A percentile compares a stretch with the other conserved stretches of the same genome.
Evolutionary conservation across 2,797 vertebrate genomes (phyloP).

Genomic region (Eulemur coronatus): DNA sequence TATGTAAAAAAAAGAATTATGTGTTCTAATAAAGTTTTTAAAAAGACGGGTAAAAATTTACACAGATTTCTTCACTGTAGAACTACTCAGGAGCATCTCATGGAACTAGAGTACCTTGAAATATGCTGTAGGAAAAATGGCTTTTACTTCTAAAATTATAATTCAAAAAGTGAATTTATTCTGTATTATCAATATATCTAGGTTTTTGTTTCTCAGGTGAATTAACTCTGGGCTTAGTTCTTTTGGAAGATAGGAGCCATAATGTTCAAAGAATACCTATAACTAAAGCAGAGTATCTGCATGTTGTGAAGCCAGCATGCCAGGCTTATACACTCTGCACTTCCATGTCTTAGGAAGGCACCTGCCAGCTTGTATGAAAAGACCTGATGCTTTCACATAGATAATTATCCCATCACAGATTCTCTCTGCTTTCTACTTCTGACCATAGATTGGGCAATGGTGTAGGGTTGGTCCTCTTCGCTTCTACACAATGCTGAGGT

Average conservation of each 20-base stretch:
- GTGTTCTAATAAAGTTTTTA: background rate
- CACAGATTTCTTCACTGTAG: background rate
- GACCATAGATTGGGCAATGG: background rate
- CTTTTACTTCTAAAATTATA: background rate
- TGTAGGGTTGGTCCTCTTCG: background rate
- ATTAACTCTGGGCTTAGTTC: background rate
- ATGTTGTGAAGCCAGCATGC: background rate
- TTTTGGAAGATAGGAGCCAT: background rate
- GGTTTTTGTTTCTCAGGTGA: background rate
- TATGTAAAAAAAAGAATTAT: background rate
- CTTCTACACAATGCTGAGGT: background rate
- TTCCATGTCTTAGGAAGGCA: background rate
- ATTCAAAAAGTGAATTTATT: background rate
- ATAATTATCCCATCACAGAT: background rate
- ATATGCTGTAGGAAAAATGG: background rate
- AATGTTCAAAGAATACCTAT: background rate
- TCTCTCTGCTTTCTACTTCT: background rate
- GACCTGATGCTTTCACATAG: background rate
- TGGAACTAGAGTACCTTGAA: background rate
- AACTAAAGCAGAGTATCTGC: background rate
- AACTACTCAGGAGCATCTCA: background rate
- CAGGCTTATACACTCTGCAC: background rate
- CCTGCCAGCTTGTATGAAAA: background rate
- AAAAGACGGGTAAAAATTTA: background rate
- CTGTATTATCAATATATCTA: background rate